These are phyloP conservation scores for Chloroceryle aenea DNA, from an alignment of 2,113 vertebrate genomes.

Conservation along the genomic window DNA sequence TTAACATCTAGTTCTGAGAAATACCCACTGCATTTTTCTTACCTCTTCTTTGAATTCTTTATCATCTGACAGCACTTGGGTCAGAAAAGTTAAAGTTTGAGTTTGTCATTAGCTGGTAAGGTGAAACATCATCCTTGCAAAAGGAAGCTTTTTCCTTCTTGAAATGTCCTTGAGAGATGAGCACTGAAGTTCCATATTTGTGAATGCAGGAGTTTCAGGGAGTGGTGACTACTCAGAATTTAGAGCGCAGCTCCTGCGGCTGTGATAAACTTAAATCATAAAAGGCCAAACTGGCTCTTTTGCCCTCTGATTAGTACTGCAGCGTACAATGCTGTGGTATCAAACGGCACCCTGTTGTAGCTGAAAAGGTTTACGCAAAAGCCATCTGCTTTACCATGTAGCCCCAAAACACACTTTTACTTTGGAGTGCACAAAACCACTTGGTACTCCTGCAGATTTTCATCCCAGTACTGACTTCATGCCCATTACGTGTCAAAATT, in stretches of 20 bases:
- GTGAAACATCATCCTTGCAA: not conserved
- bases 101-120: not conserved
- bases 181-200: not conserved
- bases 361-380: not conserved
- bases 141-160: not conserved
- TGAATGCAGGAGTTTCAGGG: not conserved
- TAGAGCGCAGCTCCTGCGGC: not conserved
- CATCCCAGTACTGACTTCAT: not conserved
- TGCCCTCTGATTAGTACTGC: not conserved
- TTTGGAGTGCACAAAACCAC: not conserved
- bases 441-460: not conserved
- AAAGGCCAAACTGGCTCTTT: not conserved
- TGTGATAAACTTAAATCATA: not conserved
- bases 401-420: not conserved
- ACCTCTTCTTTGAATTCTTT: not conserved
- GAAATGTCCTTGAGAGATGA: not conserved
- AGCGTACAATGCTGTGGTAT: rapidly evolving
- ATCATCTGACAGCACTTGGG: not conserved
- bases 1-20: not conserved
- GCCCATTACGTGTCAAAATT: not conserved
- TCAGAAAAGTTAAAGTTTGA: not conserved
- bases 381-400: not conserved
- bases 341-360: not conserved
- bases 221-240: not conserved
- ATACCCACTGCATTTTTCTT: not conserved